A percentile compares a stretch with the other conserved stretches of the same genome.
Conservation (phyloP, 2,797 vertebrate species). For the Nyctalus aviator region DNA sequence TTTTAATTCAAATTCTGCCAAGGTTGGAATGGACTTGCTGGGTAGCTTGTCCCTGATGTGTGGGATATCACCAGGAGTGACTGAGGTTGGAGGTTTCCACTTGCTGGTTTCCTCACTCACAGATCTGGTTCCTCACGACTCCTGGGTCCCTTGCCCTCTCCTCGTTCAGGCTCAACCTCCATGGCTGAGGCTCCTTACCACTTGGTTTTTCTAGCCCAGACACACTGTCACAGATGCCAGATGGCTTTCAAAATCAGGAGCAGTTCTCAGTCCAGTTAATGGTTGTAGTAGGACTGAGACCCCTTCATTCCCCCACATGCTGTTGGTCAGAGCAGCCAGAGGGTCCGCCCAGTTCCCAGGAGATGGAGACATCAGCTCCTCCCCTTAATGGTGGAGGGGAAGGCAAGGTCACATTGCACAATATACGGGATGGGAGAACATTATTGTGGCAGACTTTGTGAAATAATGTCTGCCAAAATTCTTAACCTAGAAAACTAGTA, state of each 20-base stretch:
- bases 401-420: background rate
- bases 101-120: background rate
- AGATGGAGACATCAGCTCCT: background rate
- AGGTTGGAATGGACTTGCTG: background rate
- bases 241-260: background rate
- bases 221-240: background rate
- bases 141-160: background rate
- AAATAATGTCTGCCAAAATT: background rate
- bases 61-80: background rate
- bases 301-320: background rate
- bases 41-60: background rate
- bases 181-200: background rate
- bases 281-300: too few relatives aligned
- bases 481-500: background rate
- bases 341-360: too few relatives aligned
- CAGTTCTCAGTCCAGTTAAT: background rate
- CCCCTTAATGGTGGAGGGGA: background rate
- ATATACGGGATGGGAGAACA: background rate
- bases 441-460: background rate
- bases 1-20: background rate
- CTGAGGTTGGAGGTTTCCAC: background rate
- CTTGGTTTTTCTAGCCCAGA: background rate
- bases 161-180: rapidly evolving
- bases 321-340: background rate
- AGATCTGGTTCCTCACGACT: rapidly evolving